A percentile compares a stretch with the other conserved stretches of the same genome.
Conservation (phyloP, 2,797 vertebrate genomes). For the Microcaecilia unicolor region DNA sequence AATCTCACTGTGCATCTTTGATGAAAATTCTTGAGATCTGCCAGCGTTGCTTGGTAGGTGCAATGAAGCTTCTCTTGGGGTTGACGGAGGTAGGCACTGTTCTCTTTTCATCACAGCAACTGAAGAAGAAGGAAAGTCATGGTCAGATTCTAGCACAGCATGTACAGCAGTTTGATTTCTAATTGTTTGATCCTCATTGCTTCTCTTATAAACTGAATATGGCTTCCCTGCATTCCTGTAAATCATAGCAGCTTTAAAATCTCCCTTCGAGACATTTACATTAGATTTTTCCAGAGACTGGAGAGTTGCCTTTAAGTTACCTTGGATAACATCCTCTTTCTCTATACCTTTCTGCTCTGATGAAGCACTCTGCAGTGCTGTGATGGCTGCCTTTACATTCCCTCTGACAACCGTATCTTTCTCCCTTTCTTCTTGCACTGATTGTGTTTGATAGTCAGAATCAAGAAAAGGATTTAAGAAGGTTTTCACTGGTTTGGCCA, state of each 20-base stretch:
- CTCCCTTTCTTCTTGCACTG: conserved; percentile 61
- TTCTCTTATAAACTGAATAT: conserved; percentile 62
- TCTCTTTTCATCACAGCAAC: conserved; percentile 56
- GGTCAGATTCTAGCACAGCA: conserved; percentile 38
- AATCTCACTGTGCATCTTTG: conserved; percentile 7
- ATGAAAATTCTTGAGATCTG: conserved; percentile 16
- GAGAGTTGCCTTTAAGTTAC: conserved; percentile 63
- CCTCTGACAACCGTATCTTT: conserved; percentile 57
- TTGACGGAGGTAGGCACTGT: conserved; percentile 34
- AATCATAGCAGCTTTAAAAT: conserved; percentile 81
- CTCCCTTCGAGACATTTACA: conserved; percentile 74
- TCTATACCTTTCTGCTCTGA: conserved; percentile 68
- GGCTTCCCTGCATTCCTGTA: conserved; percentile 73
- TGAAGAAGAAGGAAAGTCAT: conserved; percentile 66
- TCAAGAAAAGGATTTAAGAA: conserved; percentile 50
- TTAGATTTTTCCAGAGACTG: conserved; percentile 73
- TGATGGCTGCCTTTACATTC: conserved; percentile 78
- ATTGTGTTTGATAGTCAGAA: conserved; percentile 59
- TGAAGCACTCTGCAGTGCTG: conserved; percentile 67
- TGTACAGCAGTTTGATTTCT: conserved; percentile 57
- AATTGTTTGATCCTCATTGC: conserved; percentile 35
- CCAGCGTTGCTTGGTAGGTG: conserved; percentile 13
- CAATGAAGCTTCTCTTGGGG: conserved; percentile 23
- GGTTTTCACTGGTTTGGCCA: conserved; percentile 45
- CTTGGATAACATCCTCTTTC: conserved; percentile 70